These are phyloP conservation scores for Octopus sinensis DNA, from an alignment of 1,140 invertebrate species.

Conservation along the genomic window DNA sequence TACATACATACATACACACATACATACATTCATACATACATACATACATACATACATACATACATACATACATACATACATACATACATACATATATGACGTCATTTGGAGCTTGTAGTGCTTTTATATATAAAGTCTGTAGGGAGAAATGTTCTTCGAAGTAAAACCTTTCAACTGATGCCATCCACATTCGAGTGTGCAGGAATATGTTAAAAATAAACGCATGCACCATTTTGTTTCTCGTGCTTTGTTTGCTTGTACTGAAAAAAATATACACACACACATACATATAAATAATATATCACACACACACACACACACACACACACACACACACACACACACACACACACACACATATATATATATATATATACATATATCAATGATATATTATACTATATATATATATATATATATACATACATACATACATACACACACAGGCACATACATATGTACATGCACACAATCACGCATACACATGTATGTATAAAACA, in stretches of 20 bases:
- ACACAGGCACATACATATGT: background rate
- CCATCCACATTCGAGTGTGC: too few relatives aligned
- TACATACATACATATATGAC: background rate
- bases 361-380: background rate
- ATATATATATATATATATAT: slow-evolving; percentile 10
- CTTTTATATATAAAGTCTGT: too few relatives aligned
- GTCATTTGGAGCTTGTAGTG: too few relatives aligned
- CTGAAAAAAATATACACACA: background rate
- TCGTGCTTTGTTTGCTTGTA: too few relatives aligned
- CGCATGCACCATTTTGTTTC: too few relatives aligned
- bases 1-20: too few relatives aligned
- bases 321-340: background rate
- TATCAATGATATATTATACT: too few relatives aligned
- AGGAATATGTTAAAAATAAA: too few relatives aligned
- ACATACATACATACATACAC: background rate
- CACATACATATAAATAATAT: slow-evolving; percentile 7
- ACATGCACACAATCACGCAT: too few relatives aligned
- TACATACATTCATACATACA: background rate
- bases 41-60: slow-evolving; percentile 6
- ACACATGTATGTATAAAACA: too few relatives aligned
- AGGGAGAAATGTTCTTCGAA: too few relatives aligned
- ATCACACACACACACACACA: background rate
- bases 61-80: slow-evolving; percentile 11
- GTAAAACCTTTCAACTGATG: too few relatives aligned
- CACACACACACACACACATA: background rate